These are phyloP conservation scores for Cladopsammia gracilis DNA, from an alignment of 64 coral and sea anemone genomes.

Conservation along the genomic window DNA sequence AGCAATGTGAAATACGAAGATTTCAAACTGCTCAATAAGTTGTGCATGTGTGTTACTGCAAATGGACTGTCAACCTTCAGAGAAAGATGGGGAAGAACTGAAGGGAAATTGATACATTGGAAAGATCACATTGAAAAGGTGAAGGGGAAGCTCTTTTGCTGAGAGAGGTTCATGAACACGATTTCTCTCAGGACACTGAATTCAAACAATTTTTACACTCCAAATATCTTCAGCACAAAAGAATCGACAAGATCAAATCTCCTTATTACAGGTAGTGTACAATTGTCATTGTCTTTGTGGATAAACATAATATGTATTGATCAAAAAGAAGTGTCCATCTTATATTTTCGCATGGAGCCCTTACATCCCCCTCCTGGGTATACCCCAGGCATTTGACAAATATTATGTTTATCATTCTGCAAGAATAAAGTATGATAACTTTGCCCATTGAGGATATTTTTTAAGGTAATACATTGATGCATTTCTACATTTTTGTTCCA, in stretches of 20 bases:
- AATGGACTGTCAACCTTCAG: slow-evolving; percentile 44
- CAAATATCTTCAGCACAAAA: background rate
- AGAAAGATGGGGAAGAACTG: slow-evolving; percentile 78
- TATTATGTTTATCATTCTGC: slow-evolving; percentile 26
- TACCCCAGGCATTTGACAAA: slow-evolving; percentile 16
- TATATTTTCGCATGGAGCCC: too few relatives aligned
- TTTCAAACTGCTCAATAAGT: slow-evolving; percentile 57
- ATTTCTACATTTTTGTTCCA: too few relatives aligned
- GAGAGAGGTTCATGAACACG: background rate
- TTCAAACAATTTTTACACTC: background rate
- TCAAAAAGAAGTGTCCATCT: background rate
- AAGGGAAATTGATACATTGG: slow-evolving; percentile 57
- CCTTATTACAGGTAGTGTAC: slow-evolving; percentile 2
- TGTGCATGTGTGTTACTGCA: slow-evolving; percentile 47
- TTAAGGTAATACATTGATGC: too few relatives aligned
- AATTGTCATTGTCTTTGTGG: too few relatives aligned
- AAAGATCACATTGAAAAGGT: slow-evolving; percentile 72
- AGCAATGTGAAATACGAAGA: slow-evolving; percentile 54
- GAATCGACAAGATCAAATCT: background rate
- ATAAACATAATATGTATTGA: background rate
- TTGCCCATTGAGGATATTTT: too few relatives aligned
- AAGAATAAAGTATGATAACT: slow-evolving; percentile 1
- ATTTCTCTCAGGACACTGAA: slow-evolving; percentile 6
- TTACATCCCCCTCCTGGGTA: background rate
- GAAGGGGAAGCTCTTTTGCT: slow-evolving; percentile 24